These are phyloP conservation scores for Apistogramma diplotaenia DNA, from an alignment of 2,113 vertebrate species.

Conservation along the genomic window DNA sequence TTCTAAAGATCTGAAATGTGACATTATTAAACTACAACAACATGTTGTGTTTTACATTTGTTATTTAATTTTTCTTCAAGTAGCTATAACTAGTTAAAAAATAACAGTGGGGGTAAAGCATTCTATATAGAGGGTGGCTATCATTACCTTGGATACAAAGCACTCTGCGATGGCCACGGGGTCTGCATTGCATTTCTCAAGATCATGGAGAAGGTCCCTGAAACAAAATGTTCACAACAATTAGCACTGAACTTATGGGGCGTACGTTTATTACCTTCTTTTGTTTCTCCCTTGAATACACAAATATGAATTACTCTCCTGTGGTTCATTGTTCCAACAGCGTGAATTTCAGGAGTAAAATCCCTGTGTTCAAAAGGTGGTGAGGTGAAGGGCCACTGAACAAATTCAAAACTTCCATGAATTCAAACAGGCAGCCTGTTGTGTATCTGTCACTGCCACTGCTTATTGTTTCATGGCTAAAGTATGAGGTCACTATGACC, in stretches of 20 bases:
- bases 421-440: constrained; percentile 53
- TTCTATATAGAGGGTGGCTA: background rate
- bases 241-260: background rate
- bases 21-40: background rate
- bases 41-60: background rate
- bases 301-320: constrained; percentile 1
- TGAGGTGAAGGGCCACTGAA: constrained; percentile 20
- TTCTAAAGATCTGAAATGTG: background rate
- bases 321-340: constrained; percentile 42
- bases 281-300: background rate
- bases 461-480: constrained; percentile 57
- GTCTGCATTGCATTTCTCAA: constrained; percentile 71
- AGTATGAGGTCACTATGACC: constrained; percentile 59
- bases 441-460: background rate
- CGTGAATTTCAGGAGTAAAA: constrained; percentile 11
- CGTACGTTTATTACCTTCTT: background rate
- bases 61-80: background rate
- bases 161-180: constrained; percentile 74
- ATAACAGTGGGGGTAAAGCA: background rate
- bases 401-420: constrained; percentile 63
- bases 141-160: constrained; percentile 94
- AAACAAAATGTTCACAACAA: constrained; percentile 30
- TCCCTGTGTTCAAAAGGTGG: background rate
- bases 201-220: constrained; percentile 74
- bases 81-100: background rate